Base-by-base conservation (phyloP, 2,888 invertebrate species). In the Selenia dentaria region DNA sequence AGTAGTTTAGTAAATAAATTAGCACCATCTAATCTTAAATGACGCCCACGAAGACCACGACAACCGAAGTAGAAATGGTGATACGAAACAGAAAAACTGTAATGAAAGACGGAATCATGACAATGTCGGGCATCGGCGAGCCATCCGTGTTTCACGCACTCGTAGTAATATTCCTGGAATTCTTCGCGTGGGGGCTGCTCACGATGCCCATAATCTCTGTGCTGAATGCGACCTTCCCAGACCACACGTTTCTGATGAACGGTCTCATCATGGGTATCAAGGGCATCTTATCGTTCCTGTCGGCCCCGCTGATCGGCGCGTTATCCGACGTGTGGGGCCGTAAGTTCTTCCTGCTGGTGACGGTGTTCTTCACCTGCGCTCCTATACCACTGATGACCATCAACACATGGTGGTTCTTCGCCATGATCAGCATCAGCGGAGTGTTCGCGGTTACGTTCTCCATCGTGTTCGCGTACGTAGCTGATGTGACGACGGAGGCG, bases 331-430 rank as follows among this genome's bases (percentile, higher is more conserved):
- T 99, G 46, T 99, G 99, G 96, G 99, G 99, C 38, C 93, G 99
- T 64, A 99, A 99, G 88, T 96, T 99, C 80, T 99, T 99, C 91
- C 94, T 99, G 51, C 93, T 99, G 57, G 95, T 99, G 73, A 99
- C 99, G 36, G 99, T 99, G 70, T 98, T 99, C 87, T 99, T 99
- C 91, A 99, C 99, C 25, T 99, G 99, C 91, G 96, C 97, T 64
- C 99, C 99, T 38, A 99, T 99, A 79, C 99, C 99, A 40, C 93
- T 99, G 51, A 99, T 99, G 97, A 97, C 97, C 73, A 96, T 99
- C 79, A 99, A 99, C 91, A 98, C 99, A 34, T 99, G 97, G 97
- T 99, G 98, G 98, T 99, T 99, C 89, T 99, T 99, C 90, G 98
- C 99, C 48, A 97, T 99, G 96, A 97, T 99, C 91, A 98, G 98